Base-by-base conservation (phyloP, 2,797 vertebrate species). In the Notoglanidium macrostoma region DNA sequence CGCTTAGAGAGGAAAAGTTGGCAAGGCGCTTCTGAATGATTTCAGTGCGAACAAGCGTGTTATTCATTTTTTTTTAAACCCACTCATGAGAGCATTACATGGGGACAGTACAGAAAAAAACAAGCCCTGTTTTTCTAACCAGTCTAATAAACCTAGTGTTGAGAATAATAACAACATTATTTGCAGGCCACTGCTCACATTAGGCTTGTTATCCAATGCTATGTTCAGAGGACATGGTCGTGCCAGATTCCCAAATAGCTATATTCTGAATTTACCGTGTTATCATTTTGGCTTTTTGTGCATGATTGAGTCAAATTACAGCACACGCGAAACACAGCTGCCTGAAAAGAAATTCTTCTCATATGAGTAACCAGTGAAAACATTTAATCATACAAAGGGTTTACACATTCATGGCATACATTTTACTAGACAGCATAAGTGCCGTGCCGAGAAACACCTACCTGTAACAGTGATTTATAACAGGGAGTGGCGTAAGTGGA, bases 31-130 rank as follows among this genome's bases (percentile, higher is more conserved):
- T 89, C 86, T 88, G 93, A 93, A 94, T 91, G 92, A 90, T 91
- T 91, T 92, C 91, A 90, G 89, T 87, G 94, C 87, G 80, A 94
- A 96, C 94, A 95, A 96, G 92, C 49, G 59, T 84, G 91, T 90
- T 92, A 95, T 96, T 96, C 95, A 88, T 87, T 7, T 85, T 87
- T 88, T 88, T 89, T 65, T 84, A 65, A 57, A 73, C 88, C 92
- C 89, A 93, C 92, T 93, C 88, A 70, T 76, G 74, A 74, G 59
- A 74, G 82, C 59, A 54, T 29, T 44, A 51, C 29, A 55, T 44
- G 46, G 21, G 70, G 81, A 83, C 54, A 73, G 44, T 51, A 79
- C 72, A 85, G 40, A 57, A 84, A 49, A 85, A 74, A 78, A 23
- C 57, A 81, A 61, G 79, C 79, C 1, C 86, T 88, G 61, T 77